Conservation (phyloP, 2,888 invertebrate genomes). For the Phyto melanocephala region DNA sequence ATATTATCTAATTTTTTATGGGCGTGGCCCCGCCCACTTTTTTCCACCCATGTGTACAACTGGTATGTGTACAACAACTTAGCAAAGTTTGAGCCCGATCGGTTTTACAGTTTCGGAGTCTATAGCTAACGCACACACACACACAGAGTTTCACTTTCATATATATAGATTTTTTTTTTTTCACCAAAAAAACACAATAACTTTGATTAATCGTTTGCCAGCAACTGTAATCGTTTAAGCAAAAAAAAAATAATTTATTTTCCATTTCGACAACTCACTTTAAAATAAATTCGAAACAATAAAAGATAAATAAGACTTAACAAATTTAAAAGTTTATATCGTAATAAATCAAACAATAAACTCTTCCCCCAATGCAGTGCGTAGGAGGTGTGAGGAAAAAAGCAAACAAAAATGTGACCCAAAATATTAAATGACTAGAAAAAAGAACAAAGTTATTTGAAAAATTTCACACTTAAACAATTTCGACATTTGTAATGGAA, state of each 20-base stretch:
- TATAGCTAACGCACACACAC: no score
- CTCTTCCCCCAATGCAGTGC: neutral
- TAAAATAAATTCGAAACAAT: neutral
- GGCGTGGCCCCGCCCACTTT: no score
- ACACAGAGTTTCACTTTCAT: no score
- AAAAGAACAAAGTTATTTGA: slow-evolving; percentile 2
- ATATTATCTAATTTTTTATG: no score
- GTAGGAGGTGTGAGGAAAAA: neutral
- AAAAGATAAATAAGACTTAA: neutral
- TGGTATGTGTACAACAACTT: no score
- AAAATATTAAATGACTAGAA: neutral
- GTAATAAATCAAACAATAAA: slow-evolving; percentile 5
- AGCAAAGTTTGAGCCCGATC: no score
- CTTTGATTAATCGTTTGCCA: slow-evolving; percentile 3
- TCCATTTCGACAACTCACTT: neutral
- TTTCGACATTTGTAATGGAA: slow-evolving; percentile 9
- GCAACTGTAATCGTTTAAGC: neutral
- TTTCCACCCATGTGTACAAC: no score
- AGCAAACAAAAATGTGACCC: neutral
- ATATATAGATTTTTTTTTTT: neutral
- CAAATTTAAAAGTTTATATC: neutral
- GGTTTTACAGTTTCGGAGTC: no score
- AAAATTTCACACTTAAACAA: slow-evolving; percentile 20
- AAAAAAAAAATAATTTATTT: neutral
- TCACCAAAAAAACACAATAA: neutral